Evolutionary conservation across 2,797 vertebrate species (phyloP).

Genomic region (Schizothorax lantsangensis): DNA sequence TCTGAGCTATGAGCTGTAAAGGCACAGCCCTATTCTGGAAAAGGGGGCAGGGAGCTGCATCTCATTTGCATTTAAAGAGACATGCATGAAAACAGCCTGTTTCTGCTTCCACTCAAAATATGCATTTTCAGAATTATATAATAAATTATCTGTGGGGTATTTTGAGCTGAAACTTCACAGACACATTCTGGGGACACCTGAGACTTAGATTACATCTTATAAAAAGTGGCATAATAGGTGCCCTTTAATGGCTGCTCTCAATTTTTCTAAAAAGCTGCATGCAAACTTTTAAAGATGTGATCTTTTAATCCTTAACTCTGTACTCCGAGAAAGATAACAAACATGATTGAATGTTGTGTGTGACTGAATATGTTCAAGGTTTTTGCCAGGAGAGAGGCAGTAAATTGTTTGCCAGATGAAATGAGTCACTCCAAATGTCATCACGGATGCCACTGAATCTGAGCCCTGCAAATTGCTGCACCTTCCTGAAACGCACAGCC

Average conservation of each 20-base stretch:
- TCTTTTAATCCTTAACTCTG: constrained; percentile 47
- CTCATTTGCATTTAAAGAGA: neutral
- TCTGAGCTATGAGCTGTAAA: no score
- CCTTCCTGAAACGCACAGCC: constrained; percentile 51
- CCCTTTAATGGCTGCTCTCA: constrained; percentile 5
- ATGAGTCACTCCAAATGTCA: constrained; percentile 63
- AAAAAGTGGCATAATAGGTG: neutral
- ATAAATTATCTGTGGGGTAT: neutral
- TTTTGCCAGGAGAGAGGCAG: constrained; percentile 52
- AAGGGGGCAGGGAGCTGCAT: no score
- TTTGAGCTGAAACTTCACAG: neutral
- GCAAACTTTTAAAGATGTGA: constrained; percentile 33
- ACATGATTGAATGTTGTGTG: constrained; percentile 54
- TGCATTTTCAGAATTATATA: neutral
- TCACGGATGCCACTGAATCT: constrained; percentile 41
- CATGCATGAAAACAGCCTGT: neutral
- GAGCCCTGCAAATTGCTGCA: constrained; percentile 51
- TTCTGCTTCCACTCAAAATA: neutral
- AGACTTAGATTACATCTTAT: neutral
- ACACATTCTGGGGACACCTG: neutral
- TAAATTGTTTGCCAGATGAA: constrained; percentile 55
- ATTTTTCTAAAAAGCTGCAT: neutral
- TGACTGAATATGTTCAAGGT: constrained; percentile 58
- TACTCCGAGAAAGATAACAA: constrained; percentile 32
- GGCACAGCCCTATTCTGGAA: no score